Conservation (phyloP, 2,113 vertebrate genomes). For the Felis catus region F.catus_Fca126_mat1.0 CM031427.1:37368501-37369000, state of each 20-base stretch:
- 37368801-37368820: not conserved
- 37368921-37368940: not conserved
- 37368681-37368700: too few species aligned
- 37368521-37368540: not conserved
- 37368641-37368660: too few species aligned
- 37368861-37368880: not conserved
- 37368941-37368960: not conserved
- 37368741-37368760: too few species aligned
- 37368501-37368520: not conserved
- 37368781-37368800: not conserved
- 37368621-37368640: too few species aligned
- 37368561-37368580: too few species aligned
- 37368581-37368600: too few species aligned
- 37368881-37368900: not conserved
- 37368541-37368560: not conserved
- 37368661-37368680: too few species aligned
- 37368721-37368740: too few species aligned
- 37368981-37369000: not conserved
- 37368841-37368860: slow-evolving; percentile 10
- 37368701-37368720: too few species aligned
- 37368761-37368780: too few species aligned
- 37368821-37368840: not conserved
- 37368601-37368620: too few species aligned
- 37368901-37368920: not conserved
- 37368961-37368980: not conserved